Evolutionary conservation across 1,140 invertebrate species (phyloP).

Genomic region (Heliothis virescens): DNA sequence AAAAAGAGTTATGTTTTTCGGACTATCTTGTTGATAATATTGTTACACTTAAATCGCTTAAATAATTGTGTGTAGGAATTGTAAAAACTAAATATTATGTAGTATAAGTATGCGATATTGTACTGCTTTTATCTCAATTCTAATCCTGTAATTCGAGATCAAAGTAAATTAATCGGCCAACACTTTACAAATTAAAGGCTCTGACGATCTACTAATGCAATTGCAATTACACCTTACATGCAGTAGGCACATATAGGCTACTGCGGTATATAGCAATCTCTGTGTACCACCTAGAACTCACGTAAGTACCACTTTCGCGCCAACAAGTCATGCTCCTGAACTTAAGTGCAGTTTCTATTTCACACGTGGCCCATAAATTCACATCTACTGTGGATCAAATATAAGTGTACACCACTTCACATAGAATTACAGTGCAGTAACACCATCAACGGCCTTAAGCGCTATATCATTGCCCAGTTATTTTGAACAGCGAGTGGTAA

Average conservation of each 20-base stretch:
- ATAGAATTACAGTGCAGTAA: slow-evolving; percentile 36
- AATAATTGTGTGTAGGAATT: too few species aligned
- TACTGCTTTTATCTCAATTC: too few species aligned
- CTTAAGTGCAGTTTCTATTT: slow-evolving; percentile 43
- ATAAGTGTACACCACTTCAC: slow-evolving; percentile 44
- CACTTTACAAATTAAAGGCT: too few species aligned
- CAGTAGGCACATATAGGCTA: background rate
- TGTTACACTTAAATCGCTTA: too few species aligned
- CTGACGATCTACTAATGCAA: too few species aligned
- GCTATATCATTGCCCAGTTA: slow-evolving; percentile 42
- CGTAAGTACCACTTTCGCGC: background rate
- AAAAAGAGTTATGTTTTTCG: too few species aligned
- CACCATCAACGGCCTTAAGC: slow-evolving; percentile 36
- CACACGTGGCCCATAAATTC: slow-evolving; percentile 43
- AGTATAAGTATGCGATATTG: background rate
- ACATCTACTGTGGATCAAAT: slow-evolving; percentile 43
- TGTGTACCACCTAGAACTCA: background rate
- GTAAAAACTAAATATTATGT: background rate
- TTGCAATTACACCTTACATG: background rate
- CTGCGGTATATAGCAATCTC: background rate
- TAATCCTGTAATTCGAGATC: too few species aligned
- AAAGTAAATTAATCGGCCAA: background rate
- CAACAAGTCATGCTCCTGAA: slow-evolving; percentile 37
- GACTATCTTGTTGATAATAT: too few species aligned
- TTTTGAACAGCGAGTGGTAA: slow-evolving; percentile 47